phyloP scores from a whole-genome alignment of 1,140 invertebrate species.

The Nomia melanderi region DNA sequence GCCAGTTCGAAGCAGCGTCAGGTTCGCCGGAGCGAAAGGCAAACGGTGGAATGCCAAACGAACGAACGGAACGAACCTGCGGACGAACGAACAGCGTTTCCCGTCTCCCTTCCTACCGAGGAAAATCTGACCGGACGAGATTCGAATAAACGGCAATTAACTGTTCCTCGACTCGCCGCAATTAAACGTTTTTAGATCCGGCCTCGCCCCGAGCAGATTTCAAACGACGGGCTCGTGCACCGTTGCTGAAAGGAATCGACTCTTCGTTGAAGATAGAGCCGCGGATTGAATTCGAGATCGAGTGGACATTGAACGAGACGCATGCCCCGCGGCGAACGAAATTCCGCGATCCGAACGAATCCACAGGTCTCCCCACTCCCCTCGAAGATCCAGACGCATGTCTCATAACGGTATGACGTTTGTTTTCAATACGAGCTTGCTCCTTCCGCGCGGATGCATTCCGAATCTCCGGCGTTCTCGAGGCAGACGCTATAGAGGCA shows the following conservation, averaged over 20 bases:
- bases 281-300: neutral
- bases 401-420: too few relatives aligned
- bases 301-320: neutral
- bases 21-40: slow-evolving; percentile 28
- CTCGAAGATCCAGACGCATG: too few relatives aligned
- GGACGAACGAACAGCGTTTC: neutral
- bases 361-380: too few relatives aligned
- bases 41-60: slow-evolving; percentile 34
- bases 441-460: too few relatives aligned
- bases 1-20: slow-evolving; percentile 10
- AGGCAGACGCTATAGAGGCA: too few relatives aligned
- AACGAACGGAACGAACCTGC: too few relatives aligned
- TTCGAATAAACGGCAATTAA: slow-evolving; percentile 57
- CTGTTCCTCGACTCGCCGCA: slow-evolving; percentile 36
- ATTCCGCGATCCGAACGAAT: neutral
- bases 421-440: too few relatives aligned
- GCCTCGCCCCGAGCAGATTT: neutral
- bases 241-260: slow-evolving; percentile 11
- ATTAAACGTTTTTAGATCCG: slow-evolving; percentile 51
- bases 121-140: slow-evolving; percentile 24
- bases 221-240: neutral
- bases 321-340: neutral
- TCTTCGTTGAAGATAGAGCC: neutral
- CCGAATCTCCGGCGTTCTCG: too few relatives aligned
- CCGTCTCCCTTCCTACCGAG: neutral